Evolutionary conservation across 2,797 vertebrate genomes (phyloP), one percentile per base, ranked within the genome.

Genomic region (Graptemys geographica): DNA sequence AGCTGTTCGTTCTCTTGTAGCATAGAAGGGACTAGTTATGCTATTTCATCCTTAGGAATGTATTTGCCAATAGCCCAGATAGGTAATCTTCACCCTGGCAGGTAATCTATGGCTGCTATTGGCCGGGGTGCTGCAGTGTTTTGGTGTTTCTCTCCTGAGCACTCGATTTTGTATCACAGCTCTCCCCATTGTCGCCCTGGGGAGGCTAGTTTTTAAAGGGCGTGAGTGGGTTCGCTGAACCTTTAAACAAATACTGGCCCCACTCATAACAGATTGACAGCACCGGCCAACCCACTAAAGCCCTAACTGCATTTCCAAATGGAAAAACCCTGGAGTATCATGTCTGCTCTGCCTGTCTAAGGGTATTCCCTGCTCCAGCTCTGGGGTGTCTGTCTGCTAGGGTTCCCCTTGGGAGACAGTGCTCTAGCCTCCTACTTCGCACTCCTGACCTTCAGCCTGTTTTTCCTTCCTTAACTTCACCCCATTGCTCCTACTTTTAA

Each of bases 41-140:
- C 91, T 94, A 49, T 82, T 74, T 65, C 92, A 94, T 94, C 88
- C 1, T 93, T 92, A 95, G 96, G 94, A 94, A 88, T 2, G 31
- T 86, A 65, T 84, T 93, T 69, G 90, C 91, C 44, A 81, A 55
- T 86, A 93, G 92, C 95, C 93, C 69, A 74, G 86, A 87, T 8
- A 44, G 44, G 44, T 44, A 44, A 90, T 90, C 81, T 92, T 56
- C 53, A n/a, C 19, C 83, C 33, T 79, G 84, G 0, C 51, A 84
- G 72, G 57, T 56, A 56, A 37, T 49, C 44, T 55, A 21, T 31
- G 84, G 62, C n/a, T 5, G 33, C 0, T 79, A 84, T 84, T 79
- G 19, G 87, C 37, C 11, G 69, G 76, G 19, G 86, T 83, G 90
- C 90, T 94, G 1, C 88, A 62, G 76, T 72, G 72, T 83, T 55